Conservation (phyloP, 1,140 invertebrate genomes). For the Melitaea cinxia region DNA sequence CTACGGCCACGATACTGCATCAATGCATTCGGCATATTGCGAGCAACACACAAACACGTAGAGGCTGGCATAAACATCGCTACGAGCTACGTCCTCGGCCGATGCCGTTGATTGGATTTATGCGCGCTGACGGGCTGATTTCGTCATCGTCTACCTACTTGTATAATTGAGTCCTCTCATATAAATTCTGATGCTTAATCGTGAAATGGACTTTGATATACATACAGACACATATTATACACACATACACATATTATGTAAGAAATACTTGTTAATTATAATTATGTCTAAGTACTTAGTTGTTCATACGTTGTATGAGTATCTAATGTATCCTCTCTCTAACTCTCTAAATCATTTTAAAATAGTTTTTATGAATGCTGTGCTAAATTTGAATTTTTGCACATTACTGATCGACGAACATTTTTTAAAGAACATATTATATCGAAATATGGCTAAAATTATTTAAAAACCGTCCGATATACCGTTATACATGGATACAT, state of each 20-base stretch:
- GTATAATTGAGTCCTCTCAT: conserved; percentile 34
- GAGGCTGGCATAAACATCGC: conserved; percentile 50
- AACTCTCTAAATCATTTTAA: too few species aligned
- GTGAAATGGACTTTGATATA: background rate
- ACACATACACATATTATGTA: too few species aligned
- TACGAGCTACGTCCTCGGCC: conserved; percentile 28
- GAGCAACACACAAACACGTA: conserved; percentile 52
- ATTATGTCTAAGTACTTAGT: too few species aligned
- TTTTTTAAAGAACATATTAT: too few species aligned
- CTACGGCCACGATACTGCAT: conserved; percentile 50
- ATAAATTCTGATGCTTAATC: conserved; percentile 7
- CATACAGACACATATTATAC: too few species aligned
- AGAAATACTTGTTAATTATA: too few species aligned
- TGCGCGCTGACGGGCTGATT: conserved; percentile 51
- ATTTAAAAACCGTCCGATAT: background rate
- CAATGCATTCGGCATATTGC: conserved; percentile 64
- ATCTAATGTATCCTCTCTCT: too few species aligned
- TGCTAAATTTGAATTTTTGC: too few species aligned
- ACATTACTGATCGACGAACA: too few species aligned
- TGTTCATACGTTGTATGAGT: too few species aligned
- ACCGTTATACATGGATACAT: conserved; percentile 16
- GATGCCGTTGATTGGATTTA: conserved; percentile 67
- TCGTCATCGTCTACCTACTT: conserved; percentile 38
- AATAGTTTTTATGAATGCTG: too few species aligned
- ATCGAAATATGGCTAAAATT: too few species aligned